phyloP scores from a whole-genome alignment of 2,113 vertebrate genomes.

The Paraplagusia blochii region DNA sequence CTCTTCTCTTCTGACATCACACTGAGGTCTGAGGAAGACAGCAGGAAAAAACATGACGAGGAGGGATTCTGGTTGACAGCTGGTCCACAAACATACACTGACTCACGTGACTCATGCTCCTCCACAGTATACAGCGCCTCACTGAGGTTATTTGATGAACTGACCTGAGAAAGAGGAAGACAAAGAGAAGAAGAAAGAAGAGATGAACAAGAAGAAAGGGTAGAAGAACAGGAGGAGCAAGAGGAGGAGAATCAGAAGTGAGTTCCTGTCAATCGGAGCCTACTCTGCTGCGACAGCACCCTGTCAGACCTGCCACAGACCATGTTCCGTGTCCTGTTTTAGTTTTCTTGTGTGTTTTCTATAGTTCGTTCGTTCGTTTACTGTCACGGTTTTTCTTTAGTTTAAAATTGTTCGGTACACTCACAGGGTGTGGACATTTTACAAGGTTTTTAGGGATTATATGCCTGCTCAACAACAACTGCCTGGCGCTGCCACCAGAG shows the following conservation, averaged over 20 bases:
- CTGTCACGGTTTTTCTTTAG: too few relatives aligned
- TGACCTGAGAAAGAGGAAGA: slow-evolving; percentile 72
- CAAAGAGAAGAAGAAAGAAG: accelerated
- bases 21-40: slow-evolving; percentile 75
- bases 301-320: too few relatives aligned
- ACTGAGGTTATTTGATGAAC: slow-evolving; percentile 69
- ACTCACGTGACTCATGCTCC: slow-evolving; percentile 92
- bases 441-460: too few relatives aligned
- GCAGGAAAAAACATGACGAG: not conserved
- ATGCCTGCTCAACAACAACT: too few relatives aligned
- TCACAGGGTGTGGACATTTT: too few relatives aligned
- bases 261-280: not conserved
- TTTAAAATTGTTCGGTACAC: too few relatives aligned
- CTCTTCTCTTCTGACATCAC: slow-evolving; percentile 86
- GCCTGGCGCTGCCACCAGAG: too few relatives aligned
- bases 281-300: too few relatives aligned
- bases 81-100: not conserved
- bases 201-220: too few relatives aligned
- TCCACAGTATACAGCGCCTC: slow-evolving; percentile 83
- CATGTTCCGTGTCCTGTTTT: too few relatives aligned
- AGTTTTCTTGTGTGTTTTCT: too few relatives aligned
- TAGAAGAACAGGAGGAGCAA: slow-evolving; percentile 1
- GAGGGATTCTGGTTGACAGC: not conserved
- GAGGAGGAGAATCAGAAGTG: not conserved
- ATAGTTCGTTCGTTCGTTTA: too few relatives aligned